Base-by-base conservation (phyloP, 2,797 vertebrate genomes). In the Periparus ater region DNA sequence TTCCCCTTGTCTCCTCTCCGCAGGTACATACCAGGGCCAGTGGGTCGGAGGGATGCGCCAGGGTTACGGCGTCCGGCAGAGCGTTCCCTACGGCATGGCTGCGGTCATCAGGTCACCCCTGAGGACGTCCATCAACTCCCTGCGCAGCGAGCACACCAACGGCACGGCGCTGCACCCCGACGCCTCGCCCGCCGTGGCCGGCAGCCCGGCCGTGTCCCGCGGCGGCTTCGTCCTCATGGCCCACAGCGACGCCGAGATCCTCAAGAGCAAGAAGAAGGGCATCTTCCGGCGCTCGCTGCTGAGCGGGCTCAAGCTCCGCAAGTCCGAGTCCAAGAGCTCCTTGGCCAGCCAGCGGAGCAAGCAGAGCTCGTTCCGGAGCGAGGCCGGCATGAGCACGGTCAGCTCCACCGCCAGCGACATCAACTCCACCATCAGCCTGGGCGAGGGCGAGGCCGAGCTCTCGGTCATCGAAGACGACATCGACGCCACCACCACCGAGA, bases 311-410 rank as follows among this genome's bases (percentile, higher is more conserved):
- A 99, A 99, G 97, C 98, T 99, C 84, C 98, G 99, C 85, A 99
- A 99, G 97, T 99, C 99, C 0, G 99, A 99, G 96, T 99, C 99
- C 89, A 99, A 99, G 98, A 99, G 99, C 96, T 99, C 99, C 17
- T 96, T 99, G 97, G 99, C 99, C 89, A 99, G 99, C 92, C 99
- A 99, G 95, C 98, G 99, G 95, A 99, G 99, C 94, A 99, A 99
- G 95, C 99, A 99, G 98, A 99, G 99, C 98, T 99, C 99, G 1
- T 99, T 99, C 97, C 98, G 99, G 85, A 99, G 99, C 27, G 99
- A 99, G 97, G 99, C 99, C 0, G 99, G 99, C 79, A 99, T 99
- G 99, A 99, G 99, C 95, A 99, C 99, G 0, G 98, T 99, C 81
- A 99, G 99, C 97, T 99, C 99, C 51, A 98, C 99, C 6, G 99